These are phyloP conservation scores for Ips nitidus DNA, from an alignment of 1,140 invertebrate genomes.

Conservation along the genomic window DNA sequence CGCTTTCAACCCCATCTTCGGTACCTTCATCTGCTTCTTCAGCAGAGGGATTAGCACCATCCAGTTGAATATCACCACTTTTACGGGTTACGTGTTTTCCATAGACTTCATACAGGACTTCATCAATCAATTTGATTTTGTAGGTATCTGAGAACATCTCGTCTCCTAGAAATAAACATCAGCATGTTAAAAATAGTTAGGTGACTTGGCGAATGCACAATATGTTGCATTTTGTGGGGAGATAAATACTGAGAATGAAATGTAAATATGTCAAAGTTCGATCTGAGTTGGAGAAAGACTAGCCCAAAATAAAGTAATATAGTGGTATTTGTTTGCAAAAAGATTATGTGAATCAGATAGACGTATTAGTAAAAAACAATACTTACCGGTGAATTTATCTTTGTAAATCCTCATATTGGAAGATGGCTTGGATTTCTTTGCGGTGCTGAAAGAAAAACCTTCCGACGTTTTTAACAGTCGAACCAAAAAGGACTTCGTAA, in stretches of 20 bases:
- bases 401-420: constrained; percentile 93
- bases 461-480: constrained; percentile 20
- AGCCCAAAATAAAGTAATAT: constrained; percentile 11
- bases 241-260: background rate
- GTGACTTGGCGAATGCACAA: no score
- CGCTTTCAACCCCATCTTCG: constrained; percentile 71
- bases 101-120: constrained; percentile 93
- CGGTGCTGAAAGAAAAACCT: constrained; percentile 2
- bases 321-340: background rate
- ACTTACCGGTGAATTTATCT: constrained; percentile 88
- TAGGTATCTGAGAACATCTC: constrained; percentile 99
- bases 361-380: constrained; percentile 12
- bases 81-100: constrained; percentile 79
- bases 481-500: constrained; percentile 14
- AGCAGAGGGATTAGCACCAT: constrained; percentile 89
- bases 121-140: constrained; percentile 90
- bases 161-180: constrained; percentile 70
- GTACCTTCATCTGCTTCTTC: constrained; percentile 87
- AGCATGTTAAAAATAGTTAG: background rate
- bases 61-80: constrained; percentile 77
- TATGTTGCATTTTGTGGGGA: no score
- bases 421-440: constrained; percentile 57
- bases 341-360: constrained; percentile 11
- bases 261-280: constrained; percentile 10
- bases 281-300: constrained; percentile 10